Percentiles rank a stretch among this genome's conserved stretches.
phyloP scores from a whole-genome alignment of 2,797 vertebrate genomes.

The Sardinella longiceps region DNA sequence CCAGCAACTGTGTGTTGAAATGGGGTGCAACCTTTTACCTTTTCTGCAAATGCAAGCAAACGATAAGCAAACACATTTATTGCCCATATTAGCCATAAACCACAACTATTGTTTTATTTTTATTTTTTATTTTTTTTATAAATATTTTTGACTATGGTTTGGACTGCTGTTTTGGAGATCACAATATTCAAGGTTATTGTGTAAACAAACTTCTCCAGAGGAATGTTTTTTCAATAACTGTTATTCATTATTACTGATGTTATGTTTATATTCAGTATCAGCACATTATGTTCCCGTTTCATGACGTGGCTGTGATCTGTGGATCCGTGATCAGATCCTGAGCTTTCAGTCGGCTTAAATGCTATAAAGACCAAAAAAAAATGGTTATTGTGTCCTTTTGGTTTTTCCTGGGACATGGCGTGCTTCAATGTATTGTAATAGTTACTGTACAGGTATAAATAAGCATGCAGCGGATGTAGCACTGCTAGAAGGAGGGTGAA shows the following conservation, averaged over 20 bases:
- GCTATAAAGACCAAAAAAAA: background rate
- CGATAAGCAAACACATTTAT: no score
- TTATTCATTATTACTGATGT: background rate
- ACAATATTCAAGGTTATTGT: background rate
- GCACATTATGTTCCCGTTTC: background rate
- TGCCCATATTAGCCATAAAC: no score
- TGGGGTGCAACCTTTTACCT: no score
- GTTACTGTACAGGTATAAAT: no score
- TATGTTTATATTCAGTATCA: background rate
- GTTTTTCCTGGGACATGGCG: background rate
- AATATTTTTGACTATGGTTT: no score
- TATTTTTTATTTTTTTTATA: no score
- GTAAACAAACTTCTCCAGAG: background rate
- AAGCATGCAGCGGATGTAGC: no score
- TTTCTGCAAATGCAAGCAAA: no score
- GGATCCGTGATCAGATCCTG: background rate
- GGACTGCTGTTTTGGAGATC: background rate
- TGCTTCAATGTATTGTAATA: background rate
- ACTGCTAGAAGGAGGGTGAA: no score
- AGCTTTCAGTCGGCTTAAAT: background rate
- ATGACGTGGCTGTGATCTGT: background rate
- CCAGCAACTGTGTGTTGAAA: no score
- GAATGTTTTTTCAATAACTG: background rate
- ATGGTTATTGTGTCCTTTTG: no score
- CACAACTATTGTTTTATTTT: no score